Base-by-base conservation (phyloP, 2,797 vertebrate species). In the Coregonus ussuriensis region DNA sequence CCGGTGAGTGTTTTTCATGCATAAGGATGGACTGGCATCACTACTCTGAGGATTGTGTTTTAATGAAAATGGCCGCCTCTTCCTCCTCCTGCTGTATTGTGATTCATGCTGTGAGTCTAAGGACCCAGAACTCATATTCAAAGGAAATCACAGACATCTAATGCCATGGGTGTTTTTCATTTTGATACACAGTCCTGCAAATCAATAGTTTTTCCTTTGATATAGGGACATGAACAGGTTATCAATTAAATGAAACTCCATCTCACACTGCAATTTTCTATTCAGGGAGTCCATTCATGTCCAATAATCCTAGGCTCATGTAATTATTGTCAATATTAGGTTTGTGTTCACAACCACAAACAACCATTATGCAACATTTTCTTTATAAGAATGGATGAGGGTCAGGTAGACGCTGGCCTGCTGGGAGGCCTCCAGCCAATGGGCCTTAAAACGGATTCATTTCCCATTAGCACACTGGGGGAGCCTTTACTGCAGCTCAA, bases 401-500 rank as follows among this genome's bases (percentile, higher is more conserved):
- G 41, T 47, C 41, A 47, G 41, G 41, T 47, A 47, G 41, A 25
- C 25, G 25, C 25, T 25, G 25, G 25, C 25, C 25, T 25, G 25
- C 25, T 25, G 25, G 25, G 25, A 25, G 25, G 25, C 89, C 89
- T 91, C 83, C 84, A 86, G 74, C 88, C 77, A 82, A 81, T 83
- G 81, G 18, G 18, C 41, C 41, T 47, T 47, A 47, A 47, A 47
- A 13, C 9, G 0, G 0, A 47, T 47, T 47, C 0, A 47, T 47
- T 47, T 47, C 41, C 37, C 9, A 47, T 47, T 9, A 47, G 9
- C 41, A 47, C 41, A 9, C 11, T 47, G 41, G 81, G 89, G 88
- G 88, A 87, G 81, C 81, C 88, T 87, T 59, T 75, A 84, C 84
- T 81, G 83, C 74, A 85, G 82, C 78, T 86, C 71, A 31, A 83